Evolutionary conservation across 2,888 invertebrate species (phyloP), one percentile per base, ranked within the genome.

Genomic region (Zaprionus bogoriensis): DNA sequence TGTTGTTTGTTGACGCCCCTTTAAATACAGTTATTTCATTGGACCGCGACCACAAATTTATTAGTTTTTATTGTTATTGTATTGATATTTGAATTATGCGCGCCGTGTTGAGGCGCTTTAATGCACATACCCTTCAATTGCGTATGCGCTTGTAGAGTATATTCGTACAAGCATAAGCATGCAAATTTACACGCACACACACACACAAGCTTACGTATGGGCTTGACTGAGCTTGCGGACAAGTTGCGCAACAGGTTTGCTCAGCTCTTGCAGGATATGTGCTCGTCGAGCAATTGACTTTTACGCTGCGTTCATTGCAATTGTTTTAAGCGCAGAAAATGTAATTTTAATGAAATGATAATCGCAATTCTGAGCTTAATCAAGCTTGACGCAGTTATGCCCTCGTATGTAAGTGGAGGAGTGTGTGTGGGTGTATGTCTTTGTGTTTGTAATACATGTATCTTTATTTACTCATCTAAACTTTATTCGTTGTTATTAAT

Each of bases 11-110:
- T 83, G 68, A 90, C 91, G 91, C 91, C 91, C 87, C 84, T 82
- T 90, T 91, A 90, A 91, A 91, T 89, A 90, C 90, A 90, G 90
- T 91, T 90, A 91, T 91, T 91, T 90, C 89, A 90, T 91, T 91
- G 90, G 90, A 86, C 85, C 89, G 87, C 89, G 83, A 88, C 87
- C 88, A 86, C 81, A 87, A 77, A 81, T 76, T 87, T 88, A 82
- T 77, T 81, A 76, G 77, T 69, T 87, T 81, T 74, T 74, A 70
- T 75, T 86, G 75, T 79, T 80, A 87, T 82, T 77, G 75, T 77
- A 84, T 81, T 78, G 75, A 82, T 87, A 66, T 77, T 85, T 65
- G 67, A 84, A 77, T 74, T 75, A 77, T 77, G 68, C 57, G 53
- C 48, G 38, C 27, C 39, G 51, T 38, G 44, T 48, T 64, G 27